Percentiles rank a stretch among this genome's conserved stretches.
phyloP scores from a whole-genome alignment of 2,888 invertebrate species.

The Pterobdella sp. region DNA sequence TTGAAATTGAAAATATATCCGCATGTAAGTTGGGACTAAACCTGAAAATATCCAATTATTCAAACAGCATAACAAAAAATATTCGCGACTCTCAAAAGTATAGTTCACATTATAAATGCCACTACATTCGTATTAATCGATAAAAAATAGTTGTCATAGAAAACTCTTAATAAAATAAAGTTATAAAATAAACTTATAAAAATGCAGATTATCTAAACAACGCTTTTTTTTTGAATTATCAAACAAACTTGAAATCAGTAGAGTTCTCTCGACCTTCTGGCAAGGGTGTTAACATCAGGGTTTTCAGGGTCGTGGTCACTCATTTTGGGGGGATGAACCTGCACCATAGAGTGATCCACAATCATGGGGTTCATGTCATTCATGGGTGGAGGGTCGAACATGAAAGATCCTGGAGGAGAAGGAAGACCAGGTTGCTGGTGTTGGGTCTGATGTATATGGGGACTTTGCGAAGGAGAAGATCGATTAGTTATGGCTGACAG shows the following conservation, averaged over 20 bases:
- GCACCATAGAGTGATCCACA: neutral
- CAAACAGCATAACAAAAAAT: neutral
- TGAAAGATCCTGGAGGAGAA: slow-evolving; percentile 24
- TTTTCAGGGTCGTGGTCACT: slow-evolving; percentile 9
- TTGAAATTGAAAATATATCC: slow-evolving; percentile 15
- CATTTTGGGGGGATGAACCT: neutral
- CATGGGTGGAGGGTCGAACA: slow-evolving; percentile 19
- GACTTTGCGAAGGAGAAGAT: neutral
- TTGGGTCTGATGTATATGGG: slow-evolving; percentile 1
- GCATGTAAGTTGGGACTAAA: neutral
- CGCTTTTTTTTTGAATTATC: neutral
- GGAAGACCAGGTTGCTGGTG: slow-evolving; percentile 13
- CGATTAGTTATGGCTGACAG: slow-evolving; percentile 6
- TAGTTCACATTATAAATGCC: neutral
- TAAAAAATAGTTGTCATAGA: neutral
- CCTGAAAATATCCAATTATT: neutral
- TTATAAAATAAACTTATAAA: neutral
- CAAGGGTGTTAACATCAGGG: slow-evolving; percentile 15
- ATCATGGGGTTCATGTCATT: slow-evolving; percentile 8
- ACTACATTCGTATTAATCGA: neutral
- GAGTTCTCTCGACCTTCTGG: slow-evolving; percentile 9
- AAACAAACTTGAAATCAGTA: neutral
- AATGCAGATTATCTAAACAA: neutral
- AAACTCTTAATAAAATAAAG: neutral
- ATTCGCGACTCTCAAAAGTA: neutral